phyloP scores from a whole-genome alignment of 2,113 vertebrate genomes.

The Colistium nudipinnis region DNA sequence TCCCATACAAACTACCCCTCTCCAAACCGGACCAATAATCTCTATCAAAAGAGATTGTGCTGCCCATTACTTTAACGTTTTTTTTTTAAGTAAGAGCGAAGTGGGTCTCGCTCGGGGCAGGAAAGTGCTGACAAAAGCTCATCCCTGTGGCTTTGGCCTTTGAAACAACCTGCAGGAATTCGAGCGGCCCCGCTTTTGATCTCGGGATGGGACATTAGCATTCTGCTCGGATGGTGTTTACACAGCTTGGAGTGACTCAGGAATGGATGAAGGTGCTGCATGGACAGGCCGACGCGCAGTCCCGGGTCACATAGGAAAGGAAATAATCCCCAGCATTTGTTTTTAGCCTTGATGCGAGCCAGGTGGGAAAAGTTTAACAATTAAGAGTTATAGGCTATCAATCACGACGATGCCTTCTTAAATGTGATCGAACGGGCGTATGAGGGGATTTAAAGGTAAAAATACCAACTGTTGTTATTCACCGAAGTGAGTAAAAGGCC shows the following conservation, averaged over 20 bases:
- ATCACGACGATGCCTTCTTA: conserved; percentile 1
- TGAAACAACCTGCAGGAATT: conserved; percentile 73
- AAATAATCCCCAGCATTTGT: conserved; percentile 48
- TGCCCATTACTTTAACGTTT: neutral
- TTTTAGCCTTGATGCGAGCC: conserved; percentile 41
- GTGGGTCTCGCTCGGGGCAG: conserved; percentile 31
- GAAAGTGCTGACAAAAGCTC: conserved; percentile 63
- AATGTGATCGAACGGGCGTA: neutral
- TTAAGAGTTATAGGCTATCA: conserved; percentile 4
- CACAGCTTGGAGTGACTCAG: conserved; percentile 69
- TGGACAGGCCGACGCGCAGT: conserved; percentile 42
- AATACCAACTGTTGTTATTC: neutral
- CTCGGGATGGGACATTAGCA: conserved; percentile 52
- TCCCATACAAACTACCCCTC: neutral
- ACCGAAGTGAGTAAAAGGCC: neutral
- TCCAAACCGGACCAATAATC: neutral
- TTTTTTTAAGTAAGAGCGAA: conserved; percentile 14
- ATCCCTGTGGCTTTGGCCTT: conserved; percentile 60
- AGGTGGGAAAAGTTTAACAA: conserved; percentile 37
- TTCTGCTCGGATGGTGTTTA: conserved; percentile 60
- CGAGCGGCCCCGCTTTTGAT: conserved; percentile 65
- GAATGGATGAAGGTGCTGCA: conserved; percentile 61
- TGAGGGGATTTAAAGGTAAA: neutral
- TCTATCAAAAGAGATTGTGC: neutral
- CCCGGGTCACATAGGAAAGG: conserved; percentile 59